These are phyloP conservation scores for Grammomys surdaster DNA, from an alignment of 2,113 vertebrate genomes.

Conservation along the genomic window DNA sequence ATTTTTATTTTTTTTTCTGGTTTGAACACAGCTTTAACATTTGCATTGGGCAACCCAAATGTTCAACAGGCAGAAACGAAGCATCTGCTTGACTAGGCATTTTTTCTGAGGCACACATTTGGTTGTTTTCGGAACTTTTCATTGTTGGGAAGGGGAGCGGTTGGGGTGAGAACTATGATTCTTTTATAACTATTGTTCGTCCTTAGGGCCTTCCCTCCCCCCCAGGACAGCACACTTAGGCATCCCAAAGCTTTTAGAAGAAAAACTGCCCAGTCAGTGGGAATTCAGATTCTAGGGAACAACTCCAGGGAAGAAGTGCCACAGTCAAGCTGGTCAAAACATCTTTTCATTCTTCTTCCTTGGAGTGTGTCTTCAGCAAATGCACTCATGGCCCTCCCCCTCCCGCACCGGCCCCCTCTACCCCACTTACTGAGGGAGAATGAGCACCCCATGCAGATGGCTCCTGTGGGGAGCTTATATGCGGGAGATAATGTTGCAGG, in stretches of 20 bases:
- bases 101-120: constrained; percentile 86
- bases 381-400: background rate
- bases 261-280: constrained; percentile 67
- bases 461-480: constrained; percentile 32
- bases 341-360: constrained; percentile 67
- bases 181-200: constrained; percentile 78
- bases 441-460: constrained; percentile 20
- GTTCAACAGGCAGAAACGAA: constrained; percentile 90
- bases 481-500: constrained; percentile 50
- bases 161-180: constrained; percentile 53
- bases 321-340: constrained; percentile 71
- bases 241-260: constrained; percentile 67
- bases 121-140: constrained; percentile 87
- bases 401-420: background rate
- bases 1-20: constrained; percentile 92
- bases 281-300: constrained; percentile 68
- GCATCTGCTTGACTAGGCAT: constrained; percentile 89
- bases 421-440: constrained; percentile 20
- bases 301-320: constrained; percentile 68
- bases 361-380: constrained; percentile 64
- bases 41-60: constrained; percentile 88
- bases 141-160: constrained; percentile 78
- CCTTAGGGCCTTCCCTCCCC: constrained; percentile 43
- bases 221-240: background rate
- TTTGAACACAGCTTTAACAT: constrained; percentile 91